phyloP scores from a whole-genome alignment of 1,140 invertebrate species.

The Brachionus calyciflorus region DNA sequence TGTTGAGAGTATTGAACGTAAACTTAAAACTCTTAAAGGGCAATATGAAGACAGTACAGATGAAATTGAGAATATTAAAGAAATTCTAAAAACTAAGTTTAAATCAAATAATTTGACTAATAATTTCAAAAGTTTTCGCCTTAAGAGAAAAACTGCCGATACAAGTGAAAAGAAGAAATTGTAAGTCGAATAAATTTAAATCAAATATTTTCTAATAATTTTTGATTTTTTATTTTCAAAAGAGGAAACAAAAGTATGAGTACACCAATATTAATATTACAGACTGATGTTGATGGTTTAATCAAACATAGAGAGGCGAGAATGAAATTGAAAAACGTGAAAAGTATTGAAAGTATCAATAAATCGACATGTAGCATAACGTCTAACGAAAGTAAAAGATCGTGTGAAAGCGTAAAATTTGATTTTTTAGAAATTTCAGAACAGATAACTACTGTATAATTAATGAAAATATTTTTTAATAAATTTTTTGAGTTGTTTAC shows the following conservation, averaged over 20 bases:
- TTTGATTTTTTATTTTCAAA: background rate
- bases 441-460: slow-evolving; percentile 1
- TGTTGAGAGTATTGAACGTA: background rate
- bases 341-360: background rate
- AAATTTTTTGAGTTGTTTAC: background rate
- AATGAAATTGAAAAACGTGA: background rate
- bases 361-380: background rate
- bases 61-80: background rate
- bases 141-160: background rate
- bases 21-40: background rate
- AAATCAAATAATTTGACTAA: background rate
- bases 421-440: slow-evolving; percentile 23
- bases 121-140: background rate
- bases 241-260: background rate
- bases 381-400: background rate
- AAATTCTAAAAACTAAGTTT: background rate
- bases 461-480: background rate
- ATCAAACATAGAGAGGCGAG: background rate
- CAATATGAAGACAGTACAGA: background rate
- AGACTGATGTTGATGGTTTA: slow-evolving; percentile 28
- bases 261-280: background rate
- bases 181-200: too few relatives aligned
- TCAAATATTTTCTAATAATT: background rate
- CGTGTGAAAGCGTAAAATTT: slow-evolving; percentile 3
- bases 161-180: background rate